Evolutionary conservation across 1,140 invertebrate genomes (phyloP), one percentile per base, ranked within the genome.

Genomic region (Bursaphelenchus mucronatus): DNA sequence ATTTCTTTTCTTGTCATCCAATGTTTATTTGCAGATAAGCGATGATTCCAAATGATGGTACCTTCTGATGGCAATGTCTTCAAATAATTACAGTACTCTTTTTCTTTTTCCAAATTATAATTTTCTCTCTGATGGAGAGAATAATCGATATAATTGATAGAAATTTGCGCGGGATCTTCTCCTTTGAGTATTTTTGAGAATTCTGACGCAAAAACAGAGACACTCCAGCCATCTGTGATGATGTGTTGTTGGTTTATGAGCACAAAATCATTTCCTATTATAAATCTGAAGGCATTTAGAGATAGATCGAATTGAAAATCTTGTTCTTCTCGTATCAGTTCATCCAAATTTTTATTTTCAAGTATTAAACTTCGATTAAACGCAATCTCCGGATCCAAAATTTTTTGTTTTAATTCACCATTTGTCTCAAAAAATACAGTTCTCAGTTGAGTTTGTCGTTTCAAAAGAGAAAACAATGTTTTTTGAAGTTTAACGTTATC

Each of bases 221-320:
- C 79, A 11, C 76, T 79, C 77, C 77, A 77, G 8, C 75, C 75
- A 49, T 77, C 75, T 7, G 76, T 78, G 11, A 77, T 40, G 49
- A 77, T 77, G 49, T 77, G 75, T 53, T 80, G 74, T 43, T 76
- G 73, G 52, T 66, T 69, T 52, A 79, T 54, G 17, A 75, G n/a
- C n/a, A 74, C 15, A 13, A 15, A 41, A 19, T 52, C 43, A 13
- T 30, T 3, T 6, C 11, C 15, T 7, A 41, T 9, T 30, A 61
- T 43, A 10, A 62, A 62, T 10, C 50, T 41, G 30, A 71, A 58
- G 4, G 44, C 8, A 41, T 40, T 41, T 57, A 45, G 15, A 6
- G 50, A 0, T 11, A 67, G 13, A 40, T 73, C 51, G 47, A 70
- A 73, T 19, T 69, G 13, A 41, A 15, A 52, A 45, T 61, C 49